Base-by-base conservation (phyloP, 2,113 vertebrate species). In the Amblyopsis rosae region DNA sequence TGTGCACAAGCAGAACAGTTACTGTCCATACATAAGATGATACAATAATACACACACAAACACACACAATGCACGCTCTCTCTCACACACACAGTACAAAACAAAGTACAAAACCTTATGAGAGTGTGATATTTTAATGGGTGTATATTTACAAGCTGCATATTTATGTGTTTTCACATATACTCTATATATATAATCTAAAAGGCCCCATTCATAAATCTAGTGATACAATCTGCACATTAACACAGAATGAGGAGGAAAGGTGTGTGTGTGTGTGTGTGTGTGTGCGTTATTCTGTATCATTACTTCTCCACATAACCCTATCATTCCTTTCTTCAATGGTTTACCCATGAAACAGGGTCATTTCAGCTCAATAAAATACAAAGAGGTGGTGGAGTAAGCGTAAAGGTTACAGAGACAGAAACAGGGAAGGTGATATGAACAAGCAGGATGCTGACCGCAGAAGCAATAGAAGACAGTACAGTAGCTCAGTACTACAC, bases 351-450 rank as follows among this genome's bases (percentile, higher is more conserved):
- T 50, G 56, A 75, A 82, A 81, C 54, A 46, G 60, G 72, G 67
- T 74, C 59, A 67, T 73, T 77, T 74, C 32, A 67, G 64, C 73
- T 74, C 58, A 79, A 76, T 74, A 64, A 78, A 71, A 81, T 59
- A 80, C 81, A 69, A 74, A 65, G 50, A 32, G n/a, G 41, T 57
- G 62, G 56, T 65, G 60, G 35, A 41, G 35, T 41, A 41, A 41
- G 35, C 35, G 35, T 41, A 41, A 41, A 41, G 35, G 35, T 41
- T 41, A 41, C 35, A 41, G 6, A 41, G 5, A 41, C 35, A 41
- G 35, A 41, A 41, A 64, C 50, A 62, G 60, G 59, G 49, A 65
- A 72, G 64, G 60, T 65, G 4, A 6, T 17, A 1, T 69, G 61
- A 68, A 33, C 54, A 72, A 35, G 62, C 4, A 41, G 35, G 5